phyloP scores from a whole-genome alignment of 2,888 invertebrate genomes.

The Pantelozetes paolii region DNA sequence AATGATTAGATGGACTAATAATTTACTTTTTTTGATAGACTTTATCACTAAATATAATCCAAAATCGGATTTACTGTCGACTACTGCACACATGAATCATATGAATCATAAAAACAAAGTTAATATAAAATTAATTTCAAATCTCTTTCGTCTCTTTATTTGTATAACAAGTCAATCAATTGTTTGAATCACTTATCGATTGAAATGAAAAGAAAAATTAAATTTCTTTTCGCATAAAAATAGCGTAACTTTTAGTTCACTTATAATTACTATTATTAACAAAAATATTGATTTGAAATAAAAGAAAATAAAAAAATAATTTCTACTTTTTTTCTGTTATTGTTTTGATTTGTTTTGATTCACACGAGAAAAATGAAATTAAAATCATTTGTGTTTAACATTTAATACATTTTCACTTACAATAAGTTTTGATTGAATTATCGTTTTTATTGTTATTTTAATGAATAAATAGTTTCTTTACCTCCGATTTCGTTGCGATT shows the following conservation, averaged over 20 bases:
- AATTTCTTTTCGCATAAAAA: too few relatives aligned
- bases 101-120: neutral
- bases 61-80: neutral
- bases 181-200: too few relatives aligned
- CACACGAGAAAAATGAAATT: neutral
- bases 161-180: too few relatives aligned
- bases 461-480: neutral
- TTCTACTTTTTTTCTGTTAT: too few relatives aligned
- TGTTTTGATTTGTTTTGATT: neutral
- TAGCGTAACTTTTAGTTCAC: too few relatives aligned
- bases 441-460: too few relatives aligned
- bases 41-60: neutral
- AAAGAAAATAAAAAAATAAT: neutral
- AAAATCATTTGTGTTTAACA: too few relatives aligned
- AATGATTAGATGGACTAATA: slow-evolving; percentile 7
- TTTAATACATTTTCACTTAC: too few relatives aligned
- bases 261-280: neutral
- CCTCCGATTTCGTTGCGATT: slow-evolving; percentile 32
- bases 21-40: slow-evolving; percentile 17
- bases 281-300: neutral
- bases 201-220: too few relatives aligned
- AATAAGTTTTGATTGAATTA: too few relatives aligned
- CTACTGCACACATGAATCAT: too few relatives aligned
- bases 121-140: neutral
- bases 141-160: too few relatives aligned